These are phyloP conservation scores for Pachyseris speciosa DNA, from an alignment of 64 coral and sea anemone species.

Conservation along the genomic window DNA sequence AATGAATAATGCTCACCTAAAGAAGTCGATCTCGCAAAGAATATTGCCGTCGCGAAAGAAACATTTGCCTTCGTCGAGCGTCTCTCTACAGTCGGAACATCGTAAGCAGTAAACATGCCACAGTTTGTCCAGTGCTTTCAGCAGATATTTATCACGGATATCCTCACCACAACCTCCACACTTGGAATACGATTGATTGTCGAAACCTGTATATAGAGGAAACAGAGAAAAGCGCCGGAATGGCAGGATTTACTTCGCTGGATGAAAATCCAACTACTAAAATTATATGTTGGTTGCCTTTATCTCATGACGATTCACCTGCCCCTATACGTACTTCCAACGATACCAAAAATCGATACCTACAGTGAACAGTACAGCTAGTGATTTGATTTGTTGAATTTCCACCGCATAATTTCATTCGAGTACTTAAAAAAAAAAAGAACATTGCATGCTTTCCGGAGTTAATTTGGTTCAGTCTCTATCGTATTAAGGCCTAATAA, in stretches of 20 bases:
- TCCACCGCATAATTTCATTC: no score
- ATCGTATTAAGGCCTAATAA: no score
- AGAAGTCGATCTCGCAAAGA: slow-evolving; percentile 46
- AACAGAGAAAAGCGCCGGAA: neutral
- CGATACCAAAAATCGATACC: no score
- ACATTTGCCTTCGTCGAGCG: slow-evolving; percentile 43
- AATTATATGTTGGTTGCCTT: no score
- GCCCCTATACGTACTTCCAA: no score
- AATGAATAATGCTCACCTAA: slow-evolving; percentile 29
- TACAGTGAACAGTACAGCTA: no score
- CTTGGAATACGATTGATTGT: slow-evolving; percentile 5
- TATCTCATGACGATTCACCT: no score
- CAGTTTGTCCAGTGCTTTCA: slow-evolving; percentile 3
- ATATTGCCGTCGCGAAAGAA: slow-evolving; percentile 38
- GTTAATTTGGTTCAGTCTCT: no score
- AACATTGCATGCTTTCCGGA: no score
- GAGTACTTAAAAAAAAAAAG: no score
- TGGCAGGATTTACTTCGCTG: neutral
- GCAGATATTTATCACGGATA: slow-evolving; percentile 2
- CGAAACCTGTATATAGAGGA: neutral
- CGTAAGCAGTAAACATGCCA: slow-evolving; percentile 55
- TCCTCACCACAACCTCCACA: slow-evolving; percentile 44
- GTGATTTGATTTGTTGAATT: no score
- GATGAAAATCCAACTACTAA: neutral
- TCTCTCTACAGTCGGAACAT: slow-evolving; percentile 47